These are phyloP conservation scores for Spodoptera litura DNA, from an alignment of 1,140 invertebrate species.

Conservation along the genomic window DNA sequence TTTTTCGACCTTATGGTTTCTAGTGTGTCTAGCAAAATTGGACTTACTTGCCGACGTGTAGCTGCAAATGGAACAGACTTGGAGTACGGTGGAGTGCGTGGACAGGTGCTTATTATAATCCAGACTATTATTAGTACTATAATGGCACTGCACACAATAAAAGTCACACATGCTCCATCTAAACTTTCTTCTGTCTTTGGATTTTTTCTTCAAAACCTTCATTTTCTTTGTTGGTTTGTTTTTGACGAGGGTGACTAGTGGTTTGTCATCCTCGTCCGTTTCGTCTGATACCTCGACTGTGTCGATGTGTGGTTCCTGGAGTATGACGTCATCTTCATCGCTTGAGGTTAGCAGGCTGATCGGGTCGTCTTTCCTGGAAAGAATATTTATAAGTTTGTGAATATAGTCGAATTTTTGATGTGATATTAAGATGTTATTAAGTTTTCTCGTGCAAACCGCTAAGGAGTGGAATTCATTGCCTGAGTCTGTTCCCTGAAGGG, in stretches of 20 bases:
- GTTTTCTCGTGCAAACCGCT: no score
- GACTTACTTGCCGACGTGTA: conserved; percentile 68
- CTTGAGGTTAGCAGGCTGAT: conserved; percentile 77
- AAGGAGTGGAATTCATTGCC: no score
- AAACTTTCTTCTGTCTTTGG: conserved; percentile 6
- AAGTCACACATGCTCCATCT: conserved; percentile 64
- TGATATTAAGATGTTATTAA: no score
- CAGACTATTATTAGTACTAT: conserved; percentile 44
- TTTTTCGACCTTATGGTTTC: conserved; percentile 67
- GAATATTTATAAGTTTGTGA: not conserved
- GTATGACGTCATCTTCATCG: conserved; percentile 79
- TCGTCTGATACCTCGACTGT: conserved; percentile 76
- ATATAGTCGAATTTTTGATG: no score
- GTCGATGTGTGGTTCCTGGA: conserved; percentile 76
- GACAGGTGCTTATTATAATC: conserved; percentile 60
- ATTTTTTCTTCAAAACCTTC: conserved; percentile 37
- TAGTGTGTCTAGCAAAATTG: conserved; percentile 62
- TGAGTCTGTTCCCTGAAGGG: no score
- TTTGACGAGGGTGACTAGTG: conserved; percentile 64
- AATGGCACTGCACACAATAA: conserved; percentile 68
- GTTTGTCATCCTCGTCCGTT: conserved; percentile 76
- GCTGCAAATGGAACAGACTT: conserved; percentile 65
- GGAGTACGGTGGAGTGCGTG: conserved; percentile 56
- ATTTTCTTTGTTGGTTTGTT: conserved; percentile 37
- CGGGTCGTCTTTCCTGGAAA: conserved; percentile 64